These are phyloP conservation scores for Orchesella cincta DNA, from an alignment of 1,140 invertebrate genomes.

Conservation along the genomic window DNA sequence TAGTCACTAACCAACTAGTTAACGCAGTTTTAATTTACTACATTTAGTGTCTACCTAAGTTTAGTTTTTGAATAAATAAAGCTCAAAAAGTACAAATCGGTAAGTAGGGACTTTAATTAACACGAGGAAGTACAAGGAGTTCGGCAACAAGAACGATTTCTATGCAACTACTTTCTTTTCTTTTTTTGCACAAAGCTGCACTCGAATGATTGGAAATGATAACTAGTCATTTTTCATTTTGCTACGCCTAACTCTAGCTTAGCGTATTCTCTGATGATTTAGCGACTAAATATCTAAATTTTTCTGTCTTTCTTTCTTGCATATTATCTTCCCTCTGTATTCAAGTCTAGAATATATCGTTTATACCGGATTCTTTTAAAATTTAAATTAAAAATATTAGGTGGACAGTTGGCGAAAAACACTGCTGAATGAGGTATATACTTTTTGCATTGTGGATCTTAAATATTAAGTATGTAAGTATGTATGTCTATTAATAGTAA, in stretches of 20 bases:
- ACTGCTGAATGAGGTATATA: too few relatives aligned
- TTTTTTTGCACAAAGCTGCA: background rate
- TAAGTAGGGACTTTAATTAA: background rate
- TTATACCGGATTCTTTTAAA: background rate
- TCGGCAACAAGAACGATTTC: background rate
- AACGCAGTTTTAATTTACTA: too few relatives aligned
- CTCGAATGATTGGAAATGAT: too few relatives aligned
- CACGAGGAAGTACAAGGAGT: background rate
- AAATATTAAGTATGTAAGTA: too few relatives aligned
- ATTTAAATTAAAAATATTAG: too few relatives aligned
- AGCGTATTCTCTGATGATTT: background rate
- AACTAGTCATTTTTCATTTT: background rate
- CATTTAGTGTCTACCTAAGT: too few relatives aligned
- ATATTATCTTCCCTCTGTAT: background rate
- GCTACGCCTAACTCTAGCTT: background rate
- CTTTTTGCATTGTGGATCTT: too few relatives aligned
- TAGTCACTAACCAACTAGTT: too few relatives aligned
- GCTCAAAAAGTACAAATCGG: slow-evolving; percentile 20
- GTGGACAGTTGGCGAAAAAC: too few relatives aligned
- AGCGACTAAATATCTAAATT: background rate
- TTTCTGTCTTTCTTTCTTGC: slow-evolving; percentile 8
- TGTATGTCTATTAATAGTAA: too few relatives aligned
- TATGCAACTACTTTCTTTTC: background rate
- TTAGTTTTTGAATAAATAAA: slow-evolving; percentile 16
- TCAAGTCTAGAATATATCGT: background rate